Evolutionary conservation across 2,888 invertebrate genomes (phyloP).

Genomic region (Campaea margaritaria): DNA sequence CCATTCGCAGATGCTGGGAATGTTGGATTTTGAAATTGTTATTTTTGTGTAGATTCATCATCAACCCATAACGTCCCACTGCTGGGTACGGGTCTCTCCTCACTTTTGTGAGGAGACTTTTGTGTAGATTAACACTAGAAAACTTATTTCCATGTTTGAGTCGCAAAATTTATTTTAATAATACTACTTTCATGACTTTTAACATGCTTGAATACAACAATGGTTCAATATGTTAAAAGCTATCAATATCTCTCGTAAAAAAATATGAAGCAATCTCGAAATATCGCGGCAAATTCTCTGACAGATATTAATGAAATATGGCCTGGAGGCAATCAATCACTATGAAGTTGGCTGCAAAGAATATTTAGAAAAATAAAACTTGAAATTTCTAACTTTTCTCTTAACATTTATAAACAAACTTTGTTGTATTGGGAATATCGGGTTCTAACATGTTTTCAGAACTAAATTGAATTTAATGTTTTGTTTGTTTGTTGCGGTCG

Average conservation of each 20-base stretch:
- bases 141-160: too few species aligned
- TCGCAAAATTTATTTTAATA: too few species aligned
- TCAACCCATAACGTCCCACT: too few species aligned
- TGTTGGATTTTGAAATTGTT: neutral
- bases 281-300: slow-evolving; percentile 72
- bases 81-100: too few species aligned
- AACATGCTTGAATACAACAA: slow-evolving; percentile 5
- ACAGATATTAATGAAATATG: slow-evolving; percentile 81
- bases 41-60: too few species aligned
- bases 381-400: slow-evolving; percentile 52
- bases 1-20: slow-evolving; percentile 9
- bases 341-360: slow-evolving; percentile 55
- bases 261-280: slow-evolving; percentile 49
- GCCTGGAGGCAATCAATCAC: slow-evolving; percentile 76
- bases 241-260: slow-evolving; percentile 45
- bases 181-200: neutral
- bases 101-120: too few species aligned
- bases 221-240: slow-evolving; percentile 30
- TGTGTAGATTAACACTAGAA: too few species aligned
- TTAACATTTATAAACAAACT: slow-evolving; percentile 52
- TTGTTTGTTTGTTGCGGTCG: slow-evolving; percentile 33
- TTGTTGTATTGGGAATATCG: slow-evolving; percentile 48
- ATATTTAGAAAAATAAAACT: slow-evolving; percentile 63
- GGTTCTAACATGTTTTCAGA: slow-evolving; percentile 30
- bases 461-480: slow-evolving; percentile 22